These are phyloP conservation scores for Coreius guichenoti DNA, from an alignment of 2,797 vertebrate species.

Conservation along the genomic window DNA sequence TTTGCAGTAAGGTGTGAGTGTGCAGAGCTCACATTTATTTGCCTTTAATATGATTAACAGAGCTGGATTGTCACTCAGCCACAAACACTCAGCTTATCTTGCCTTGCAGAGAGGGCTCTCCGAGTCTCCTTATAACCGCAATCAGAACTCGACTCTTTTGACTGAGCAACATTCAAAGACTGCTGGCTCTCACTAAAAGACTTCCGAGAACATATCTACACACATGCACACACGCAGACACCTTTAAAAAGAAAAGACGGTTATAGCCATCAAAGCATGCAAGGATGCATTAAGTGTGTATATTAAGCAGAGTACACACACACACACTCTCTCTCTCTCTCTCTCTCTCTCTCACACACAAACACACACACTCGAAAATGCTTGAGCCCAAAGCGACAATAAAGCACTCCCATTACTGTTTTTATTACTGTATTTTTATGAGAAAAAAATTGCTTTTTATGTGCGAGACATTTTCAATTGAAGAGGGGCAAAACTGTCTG, in stretches of 20 bases:
- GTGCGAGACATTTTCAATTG: constrained; percentile 20
- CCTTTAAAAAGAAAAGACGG: constrained; percentile 44
- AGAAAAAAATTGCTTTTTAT: constrained; percentile 24
- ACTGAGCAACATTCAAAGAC: constrained; percentile 70
- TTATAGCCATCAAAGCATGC: constrained; percentile 48
- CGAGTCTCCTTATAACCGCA: constrained; percentile 71
- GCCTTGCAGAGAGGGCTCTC: constrained; percentile 69
- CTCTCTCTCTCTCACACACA: constrained; percentile 21
- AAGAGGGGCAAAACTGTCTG: constrained; percentile 14
- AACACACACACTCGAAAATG: constrained; percentile 8
- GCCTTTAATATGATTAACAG: constrained; percentile 53
- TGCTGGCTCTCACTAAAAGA: constrained; percentile 66
- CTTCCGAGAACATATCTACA: constrained; percentile 70
- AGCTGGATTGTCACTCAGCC: constrained; percentile 67
- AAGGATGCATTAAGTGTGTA: constrained; percentile 45
- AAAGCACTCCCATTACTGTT: constrained; percentile 40
- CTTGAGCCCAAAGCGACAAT: constrained; percentile 15
- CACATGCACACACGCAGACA: constrained; percentile 56
- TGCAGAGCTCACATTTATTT: constrained; percentile 34
- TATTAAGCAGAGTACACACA: constrained; percentile 43
- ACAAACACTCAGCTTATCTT: constrained; percentile 71
- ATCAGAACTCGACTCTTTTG: constrained; percentile 64
- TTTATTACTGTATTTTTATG: constrained; percentile 37
- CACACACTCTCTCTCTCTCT: constrained; percentile 3
- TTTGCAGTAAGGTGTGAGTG: not conserved